These are phyloP conservation scores for Acanthopagrus latus DNA, from an alignment of 2,797 vertebrate genomes.

Conservation along the genomic window DNA sequence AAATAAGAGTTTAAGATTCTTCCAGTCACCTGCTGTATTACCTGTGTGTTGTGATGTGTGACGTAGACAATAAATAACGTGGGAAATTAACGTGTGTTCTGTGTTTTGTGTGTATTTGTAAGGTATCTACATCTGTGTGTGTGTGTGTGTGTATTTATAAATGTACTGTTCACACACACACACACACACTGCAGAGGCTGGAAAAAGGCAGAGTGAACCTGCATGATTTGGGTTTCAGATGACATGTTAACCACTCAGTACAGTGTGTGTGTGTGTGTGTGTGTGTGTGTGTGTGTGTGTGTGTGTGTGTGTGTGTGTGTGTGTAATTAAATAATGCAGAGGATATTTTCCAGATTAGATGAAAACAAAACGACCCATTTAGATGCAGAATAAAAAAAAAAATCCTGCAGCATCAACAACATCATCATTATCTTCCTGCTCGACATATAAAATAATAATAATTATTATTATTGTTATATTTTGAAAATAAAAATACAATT, in stretches of 20 bases:
- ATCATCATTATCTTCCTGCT: neutral
- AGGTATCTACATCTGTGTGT: neutral
- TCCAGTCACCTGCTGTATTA: too few species aligned
- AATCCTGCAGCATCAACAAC: neutral
- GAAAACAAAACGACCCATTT: slow-evolving; percentile 23
- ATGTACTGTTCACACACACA: neutral
- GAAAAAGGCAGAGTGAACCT: neutral
- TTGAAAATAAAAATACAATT: neutral
- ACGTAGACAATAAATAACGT: neutral
- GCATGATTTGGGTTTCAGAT: slow-evolving; percentile 8
- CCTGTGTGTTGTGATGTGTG: slow-evolving; percentile 29
- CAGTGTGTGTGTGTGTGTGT: slow-evolving; percentile 19
- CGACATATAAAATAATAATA: neutral
- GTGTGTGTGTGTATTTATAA: neutral
- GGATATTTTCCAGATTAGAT: slow-evolving; percentile 10
- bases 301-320: slow-evolving; percentile 21
- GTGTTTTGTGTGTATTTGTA: neutral
- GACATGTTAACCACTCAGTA: neutral
- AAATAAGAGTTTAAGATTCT: neutral
- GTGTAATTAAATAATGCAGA: slow-evolving; percentile 26
- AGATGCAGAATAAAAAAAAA: neutral
- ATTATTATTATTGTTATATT: neutral
- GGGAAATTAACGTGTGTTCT: neutral
- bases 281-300: slow-evolving; percentile 35
- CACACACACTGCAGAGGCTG: neutral